Base-by-base conservation (phyloP, 1,140 invertebrate genomes). In the Lordiphosa stackelbergi region DNA sequence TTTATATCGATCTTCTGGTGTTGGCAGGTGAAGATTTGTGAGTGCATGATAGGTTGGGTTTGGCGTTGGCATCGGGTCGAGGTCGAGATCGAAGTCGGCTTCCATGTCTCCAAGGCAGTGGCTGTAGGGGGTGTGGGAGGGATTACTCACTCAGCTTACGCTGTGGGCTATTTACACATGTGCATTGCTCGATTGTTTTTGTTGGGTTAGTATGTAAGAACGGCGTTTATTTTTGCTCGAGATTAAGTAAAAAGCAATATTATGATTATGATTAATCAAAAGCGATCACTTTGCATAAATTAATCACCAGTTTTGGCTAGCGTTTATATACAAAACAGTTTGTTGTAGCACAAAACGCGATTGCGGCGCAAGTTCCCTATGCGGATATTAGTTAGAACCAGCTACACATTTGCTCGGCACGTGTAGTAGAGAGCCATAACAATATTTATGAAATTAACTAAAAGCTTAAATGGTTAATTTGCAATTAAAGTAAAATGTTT, bases 141-240 rank as follows among this genome's bases (percentile, higher is more conserved):
- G 22, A 37, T 56, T 51, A 59, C 56, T 59, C 49, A 54, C 43
- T 58, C 34, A 48, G 51, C 42, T 46, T 3, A 6, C 28, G 28
- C 47, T 37, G 10, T 49, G 31, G 47, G 47, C 60, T 74, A 65
- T 69, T 57, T 69, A 59, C 56, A 65, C 53, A 53, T 56, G 71
- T 74, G 71, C 71, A 49, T 54, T 42, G 11, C 13, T 37, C 40
- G 19, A 51, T 52, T 55, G 34, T 54, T 69, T 42, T 61, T 24
- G 54, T 35, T 19, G 7, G 47, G 74, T 78, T 79, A 79, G 74
- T 79, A 71, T 64, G 49, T 13, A 55, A 36, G 10, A 55, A 79
- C 60, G 71, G 62, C 66, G 53, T 69, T 78, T 69, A 73, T 31
- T 31, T 55, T 49, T 72, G 47, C 16, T 75, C 68, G 31, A 64